Evolutionary conservation across 1,140 invertebrate genomes (phyloP).

Genomic region (Centruroides sculpturatus): DNA sequence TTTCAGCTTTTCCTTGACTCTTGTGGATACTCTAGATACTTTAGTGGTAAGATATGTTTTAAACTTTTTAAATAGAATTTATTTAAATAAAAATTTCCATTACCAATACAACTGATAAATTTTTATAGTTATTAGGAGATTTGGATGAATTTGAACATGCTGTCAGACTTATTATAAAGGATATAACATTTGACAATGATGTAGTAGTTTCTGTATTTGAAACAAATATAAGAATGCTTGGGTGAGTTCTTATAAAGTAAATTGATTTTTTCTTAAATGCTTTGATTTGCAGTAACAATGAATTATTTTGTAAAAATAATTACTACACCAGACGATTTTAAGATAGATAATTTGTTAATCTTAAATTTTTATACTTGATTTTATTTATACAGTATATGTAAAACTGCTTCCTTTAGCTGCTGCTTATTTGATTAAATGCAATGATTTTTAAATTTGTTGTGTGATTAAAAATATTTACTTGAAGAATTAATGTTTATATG

Average conservation of each 20-base stretch:
- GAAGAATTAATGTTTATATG: too few relatives aligned
- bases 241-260: slow-evolving; percentile 41
- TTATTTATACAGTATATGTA: too few relatives aligned
- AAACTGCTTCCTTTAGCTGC: too few relatives aligned
- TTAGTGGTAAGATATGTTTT: slow-evolving; percentile 50
- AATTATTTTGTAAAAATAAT: too few relatives aligned
- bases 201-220: slow-evolving; percentile 96
- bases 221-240: slow-evolving; percentile 91
- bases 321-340: too few relatives aligned
- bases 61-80: neutral
- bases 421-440: too few relatives aligned
- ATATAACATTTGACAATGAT: slow-evolving; percentile 85
- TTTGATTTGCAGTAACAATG: too few relatives aligned
- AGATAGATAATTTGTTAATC: too few relatives aligned
- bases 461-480: too few relatives aligned
- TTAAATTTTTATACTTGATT: too few relatives aligned
- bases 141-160: slow-evolving; percentile 87
- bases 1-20: slow-evolving; percentile 87
- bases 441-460: too few relatives aligned
- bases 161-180: slow-evolving; percentile 64
- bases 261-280: too few relatives aligned
- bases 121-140: slow-evolving; percentile 61
- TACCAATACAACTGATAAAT: neutral
- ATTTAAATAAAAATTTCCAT: neutral
- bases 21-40: slow-evolving; percentile 89